phyloP scores from a whole-genome alignment of 2,113 vertebrate genomes.

The Austrofundulus limnaeus region DNA sequence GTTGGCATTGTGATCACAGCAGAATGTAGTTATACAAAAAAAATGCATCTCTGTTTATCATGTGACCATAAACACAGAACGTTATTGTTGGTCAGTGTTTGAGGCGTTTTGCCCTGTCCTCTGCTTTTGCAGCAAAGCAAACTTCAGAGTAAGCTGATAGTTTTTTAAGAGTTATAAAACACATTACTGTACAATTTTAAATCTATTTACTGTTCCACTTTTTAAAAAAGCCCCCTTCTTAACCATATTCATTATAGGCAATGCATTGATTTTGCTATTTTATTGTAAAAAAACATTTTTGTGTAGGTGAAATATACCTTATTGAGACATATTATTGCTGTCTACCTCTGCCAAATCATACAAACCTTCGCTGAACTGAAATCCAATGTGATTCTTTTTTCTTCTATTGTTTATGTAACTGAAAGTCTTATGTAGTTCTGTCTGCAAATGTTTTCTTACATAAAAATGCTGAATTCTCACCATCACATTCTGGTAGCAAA shows the following conservation, averaged over 20 bases:
- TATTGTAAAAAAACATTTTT: slow-evolving; percentile 56
- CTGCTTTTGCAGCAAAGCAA: slow-evolving; percentile 63
- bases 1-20: slow-evolving; percentile 36
- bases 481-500: slow-evolving; percentile 47
- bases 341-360: slow-evolving; percentile 75
- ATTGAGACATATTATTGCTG: slow-evolving; percentile 67
- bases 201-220: slow-evolving; percentile 56
- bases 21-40: slow-evolving; percentile 37
- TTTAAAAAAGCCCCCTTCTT: slow-evolving; percentile 48
- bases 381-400: slow-evolving; percentile 18
- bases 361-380: slow-evolving; percentile 34
- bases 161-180: slow-evolving; percentile 69
- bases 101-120: slow-evolving; percentile 60
- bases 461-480: slow-evolving; percentile 38
- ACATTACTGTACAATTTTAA: slow-evolving; percentile 67
- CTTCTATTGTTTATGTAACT: slow-evolving; percentile 38
- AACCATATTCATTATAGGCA: slow-evolving; percentile 51
- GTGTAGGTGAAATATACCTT: slow-evolving; percentile 63
- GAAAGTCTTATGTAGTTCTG: slow-evolving; percentile 45
- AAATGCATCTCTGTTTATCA: slow-evolving; percentile 34
- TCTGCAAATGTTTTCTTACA: slow-evolving; percentile 49
- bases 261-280: slow-evolving; percentile 55
- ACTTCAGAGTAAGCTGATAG: slow-evolving; percentile 60
- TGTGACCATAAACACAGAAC: slow-evolving; percentile 39
- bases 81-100: slow-evolving; percentile 55